Evolutionary conservation across 2,113 vertebrate species (phyloP), one percentile per base, ranked within the genome.

Genomic region (Uria lomvia): DNA sequence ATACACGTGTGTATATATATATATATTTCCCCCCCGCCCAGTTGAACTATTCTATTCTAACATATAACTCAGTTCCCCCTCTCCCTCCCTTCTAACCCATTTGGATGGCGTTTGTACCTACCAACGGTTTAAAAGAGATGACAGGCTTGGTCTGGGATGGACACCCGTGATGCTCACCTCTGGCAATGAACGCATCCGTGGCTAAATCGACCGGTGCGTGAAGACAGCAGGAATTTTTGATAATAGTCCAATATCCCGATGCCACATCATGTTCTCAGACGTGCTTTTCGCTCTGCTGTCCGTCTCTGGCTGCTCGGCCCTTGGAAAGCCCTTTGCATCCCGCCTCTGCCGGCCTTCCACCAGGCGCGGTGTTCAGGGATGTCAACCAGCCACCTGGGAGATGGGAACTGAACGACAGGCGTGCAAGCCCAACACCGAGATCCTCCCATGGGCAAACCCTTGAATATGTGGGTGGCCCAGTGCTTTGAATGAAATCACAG

Each of bases 341-440:
- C 1, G 2, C 47, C 38, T 4, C 22, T 22, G 50, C 40, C 80
- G 65, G 59, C 67, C 53, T 60, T 55, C 40, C 29, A 21, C n/a
- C 45, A 15, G 12, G 26, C 4, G 58, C 3, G 10, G 49, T 24
- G 21, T 20, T 52, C 23, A 52, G 49, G 43, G 34, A 52, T 32
- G 58, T 32, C 40, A 84, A 23, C 13, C 56, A 34, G 43, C 22
- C 15, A 18, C 22, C 34, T 8, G 9, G 32, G 40, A 11, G 47
- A 34, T 0, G 1, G 42, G 23, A 27, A 56, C 15, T 2, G 9
- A 67, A 20, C 12, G 5, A 14, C 3, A 26, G 3, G 11, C 4
- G 0, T 9, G 14, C 18, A 45, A 62, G 17, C 22, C 29, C 63
- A 19, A 9, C 45, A 11, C 18, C 0, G 1, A 42, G n/a, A 49